Conservation (phyloP, 2,797 vertebrate genomes). For the Melanotaenia pygmaea region DNA sequence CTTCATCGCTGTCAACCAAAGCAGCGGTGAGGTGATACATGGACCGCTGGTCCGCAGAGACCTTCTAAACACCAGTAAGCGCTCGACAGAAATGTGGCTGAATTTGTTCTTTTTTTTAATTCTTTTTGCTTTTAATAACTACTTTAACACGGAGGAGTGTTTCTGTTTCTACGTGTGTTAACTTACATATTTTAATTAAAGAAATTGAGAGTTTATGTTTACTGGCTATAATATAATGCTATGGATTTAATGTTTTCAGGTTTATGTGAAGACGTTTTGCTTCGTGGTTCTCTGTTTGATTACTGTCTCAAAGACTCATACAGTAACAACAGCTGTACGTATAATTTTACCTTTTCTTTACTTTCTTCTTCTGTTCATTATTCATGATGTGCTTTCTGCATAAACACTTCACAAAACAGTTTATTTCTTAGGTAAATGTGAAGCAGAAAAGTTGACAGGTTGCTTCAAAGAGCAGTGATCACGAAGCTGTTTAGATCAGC, state of each 20-base stretch:
- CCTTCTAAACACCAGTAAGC: constrained; percentile 60
- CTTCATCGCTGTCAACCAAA: constrained; percentile 81
- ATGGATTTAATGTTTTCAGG: background rate
- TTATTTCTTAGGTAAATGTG: no score
- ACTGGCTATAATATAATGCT: no score
- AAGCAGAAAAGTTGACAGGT: no score
- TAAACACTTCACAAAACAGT: no score
- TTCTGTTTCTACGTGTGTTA: no score
- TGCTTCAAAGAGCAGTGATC: no score
- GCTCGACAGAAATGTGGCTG: background rate
- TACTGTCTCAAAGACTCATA: background rate
- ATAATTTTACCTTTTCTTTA: background rate
- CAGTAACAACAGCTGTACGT: background rate
- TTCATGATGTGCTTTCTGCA: no score
- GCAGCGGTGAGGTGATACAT: constrained; percentile 50
- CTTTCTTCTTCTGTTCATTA: no score
- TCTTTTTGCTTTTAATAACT: background rate
- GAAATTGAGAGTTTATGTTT: no score
- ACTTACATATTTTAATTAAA: no score
- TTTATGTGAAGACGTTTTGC: background rate
- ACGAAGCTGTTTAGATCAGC: no score
- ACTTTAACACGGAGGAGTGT: background rate
- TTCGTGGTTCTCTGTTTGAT: background rate
- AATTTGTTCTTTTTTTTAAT: background rate
- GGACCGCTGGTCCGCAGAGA: constrained; percentile 71